Conservation (phyloP, 1,140 invertebrate species). For the Drosophila biarmipes region DNA sequence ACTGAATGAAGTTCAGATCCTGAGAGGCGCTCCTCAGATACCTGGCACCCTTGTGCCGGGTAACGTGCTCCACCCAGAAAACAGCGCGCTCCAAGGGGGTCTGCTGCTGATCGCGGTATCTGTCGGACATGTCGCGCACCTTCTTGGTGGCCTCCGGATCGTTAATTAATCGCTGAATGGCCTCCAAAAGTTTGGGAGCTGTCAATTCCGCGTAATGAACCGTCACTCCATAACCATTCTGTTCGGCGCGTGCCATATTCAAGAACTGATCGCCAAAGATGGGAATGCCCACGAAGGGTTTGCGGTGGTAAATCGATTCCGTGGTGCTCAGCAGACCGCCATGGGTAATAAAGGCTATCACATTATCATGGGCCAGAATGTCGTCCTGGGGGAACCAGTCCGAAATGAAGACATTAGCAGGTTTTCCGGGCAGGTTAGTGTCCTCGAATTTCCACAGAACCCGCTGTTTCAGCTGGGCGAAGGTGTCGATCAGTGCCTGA, state of each 20-base stretch:
- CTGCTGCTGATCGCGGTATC: slow-evolving; percentile 87
- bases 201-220: slow-evolving; percentile 59
- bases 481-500: slow-evolving; percentile 86
- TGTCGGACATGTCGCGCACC: slow-evolving; percentile 86
- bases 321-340: slow-evolving; percentile 89
- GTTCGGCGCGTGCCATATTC: slow-evolving; percentile 85
- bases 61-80: slow-evolving; percentile 90
- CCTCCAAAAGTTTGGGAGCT: slow-evolving; percentile 38
- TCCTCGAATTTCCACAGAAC: slow-evolving; percentile 90
- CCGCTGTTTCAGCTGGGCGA: slow-evolving; percentile 86
- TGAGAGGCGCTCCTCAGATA: slow-evolving; percentile 85
- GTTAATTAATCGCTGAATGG: slow-evolving; percentile 56
- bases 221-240: slow-evolving; percentile 85
- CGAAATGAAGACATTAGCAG: slow-evolving; percentile 87
- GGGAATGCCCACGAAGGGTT: slow-evolving; percentile 90
- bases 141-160: slow-evolving; percentile 72
- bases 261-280: slow-evolving; percentile 88
- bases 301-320: slow-evolving; percentile 89
- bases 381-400: slow-evolving; percentile 91
- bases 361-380: slow-evolving; percentile 89
- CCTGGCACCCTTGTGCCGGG: slow-evolving; percentile 86
- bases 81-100: slow-evolving; percentile 88
- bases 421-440: slow-evolving; percentile 85
- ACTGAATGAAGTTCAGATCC: slow-evolving; percentile 86
- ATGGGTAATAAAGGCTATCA: slow-evolving; percentile 90